These are phyloP conservation scores for Apantesis nais DNA, from an alignment of 2,888 invertebrate genomes.

Conservation along the genomic window DNA sequence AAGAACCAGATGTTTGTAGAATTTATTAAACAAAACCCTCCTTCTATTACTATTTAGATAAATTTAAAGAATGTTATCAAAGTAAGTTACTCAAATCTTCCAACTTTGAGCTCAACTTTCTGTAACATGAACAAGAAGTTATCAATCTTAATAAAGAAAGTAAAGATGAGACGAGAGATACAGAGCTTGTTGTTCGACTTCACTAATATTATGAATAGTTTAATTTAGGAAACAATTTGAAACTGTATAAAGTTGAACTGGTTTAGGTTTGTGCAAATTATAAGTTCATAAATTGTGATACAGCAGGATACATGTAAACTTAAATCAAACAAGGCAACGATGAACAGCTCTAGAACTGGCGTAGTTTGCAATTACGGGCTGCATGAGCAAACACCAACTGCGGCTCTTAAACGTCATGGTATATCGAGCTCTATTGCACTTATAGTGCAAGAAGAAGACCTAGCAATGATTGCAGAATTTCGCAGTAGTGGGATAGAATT, in stretches of 20 bases:
- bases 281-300: conserved; percentile 39
- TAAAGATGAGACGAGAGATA: background rate
- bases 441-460: background rate
- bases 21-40: no score
- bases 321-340: conserved; percentile 25
- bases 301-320: conserved; percentile 36
- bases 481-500: no score
- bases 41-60: background rate
- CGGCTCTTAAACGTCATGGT: no score
- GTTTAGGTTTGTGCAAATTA: conserved; percentile 25
- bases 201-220: conserved; percentile 15
- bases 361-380: no score
- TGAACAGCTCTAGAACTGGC: conserved; percentile 14
- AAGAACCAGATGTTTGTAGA: no score
- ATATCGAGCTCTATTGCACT: background rate
- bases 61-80: background rate
- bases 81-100: background rate
- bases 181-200: background rate
- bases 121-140: background rate
- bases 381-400: no score
- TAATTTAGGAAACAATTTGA: conserved; percentile 19
- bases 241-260: conserved; percentile 18
- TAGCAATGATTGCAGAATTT: background rate
- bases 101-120: background rate
- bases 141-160: background rate